These are phyloP conservation scores for Protobothrops mucrosquamatus DNA, from an alignment of 2,113 vertebrate genomes.

Conservation along the genomic window DNA sequence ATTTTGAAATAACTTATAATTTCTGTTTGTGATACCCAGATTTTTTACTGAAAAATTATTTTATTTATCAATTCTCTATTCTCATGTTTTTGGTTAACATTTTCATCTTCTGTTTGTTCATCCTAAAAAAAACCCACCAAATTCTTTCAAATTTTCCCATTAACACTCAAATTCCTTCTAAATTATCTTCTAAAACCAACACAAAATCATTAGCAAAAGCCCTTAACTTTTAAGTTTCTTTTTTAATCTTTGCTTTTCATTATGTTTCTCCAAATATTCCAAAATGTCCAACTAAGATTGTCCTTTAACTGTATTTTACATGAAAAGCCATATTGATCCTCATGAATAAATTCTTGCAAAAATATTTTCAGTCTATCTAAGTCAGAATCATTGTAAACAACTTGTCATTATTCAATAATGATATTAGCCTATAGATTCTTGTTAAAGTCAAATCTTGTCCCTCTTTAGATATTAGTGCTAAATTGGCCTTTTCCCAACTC, in stretches of 20 bases:
- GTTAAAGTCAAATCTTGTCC: background rate
- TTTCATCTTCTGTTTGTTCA: background rate
- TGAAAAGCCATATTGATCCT: background rate
- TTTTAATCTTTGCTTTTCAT: background rate
- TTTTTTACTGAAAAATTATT: background rate
- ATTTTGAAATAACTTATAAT: background rate
- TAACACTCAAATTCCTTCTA: background rate
- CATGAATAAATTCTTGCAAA: background rate
- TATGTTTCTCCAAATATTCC: background rate
- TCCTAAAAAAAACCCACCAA: background rate
- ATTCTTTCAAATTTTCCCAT: background rate
- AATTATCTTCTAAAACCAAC: background rate
- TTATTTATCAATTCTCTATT: background rate
- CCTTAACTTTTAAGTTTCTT: background rate
- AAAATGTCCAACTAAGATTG: background rate
- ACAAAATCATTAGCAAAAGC: background rate
- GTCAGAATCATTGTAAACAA: background rate
- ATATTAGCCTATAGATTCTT: background rate
- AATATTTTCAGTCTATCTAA: background rate
- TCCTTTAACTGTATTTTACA: background rate
- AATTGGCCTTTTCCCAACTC: background rate
- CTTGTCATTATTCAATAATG: background rate
- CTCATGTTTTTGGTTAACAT: background rate
- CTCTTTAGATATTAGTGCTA: background rate
- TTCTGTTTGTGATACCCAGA: background rate